Conservation (phyloP, 2,888 invertebrate species). For the Chelonus formosanus region DNA sequence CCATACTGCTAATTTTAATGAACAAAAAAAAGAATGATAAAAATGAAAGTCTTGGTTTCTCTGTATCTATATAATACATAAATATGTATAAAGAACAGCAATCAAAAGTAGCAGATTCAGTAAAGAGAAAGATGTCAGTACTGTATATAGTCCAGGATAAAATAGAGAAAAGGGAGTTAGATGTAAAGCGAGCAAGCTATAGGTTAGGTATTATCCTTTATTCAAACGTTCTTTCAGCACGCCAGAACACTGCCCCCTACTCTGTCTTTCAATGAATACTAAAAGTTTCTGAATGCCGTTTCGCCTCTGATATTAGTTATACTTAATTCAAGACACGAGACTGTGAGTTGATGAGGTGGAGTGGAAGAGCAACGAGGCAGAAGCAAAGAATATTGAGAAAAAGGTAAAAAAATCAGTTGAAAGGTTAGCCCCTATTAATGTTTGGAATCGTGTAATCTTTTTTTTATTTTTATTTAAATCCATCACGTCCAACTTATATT, state of each 20-base stretch:
- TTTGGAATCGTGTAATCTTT: slow-evolving; percentile 31
- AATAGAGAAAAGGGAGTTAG: slow-evolving; percentile 43
- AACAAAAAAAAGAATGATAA: too few species aligned
- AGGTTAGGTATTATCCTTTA: slow-evolving; percentile 50
- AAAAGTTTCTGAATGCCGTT: slow-evolving; percentile 59
- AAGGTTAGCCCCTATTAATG: slow-evolving; percentile 31
- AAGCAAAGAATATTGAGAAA: slow-evolving; percentile 28
- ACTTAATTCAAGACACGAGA: slow-evolving; percentile 61
- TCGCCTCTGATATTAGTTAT: slow-evolving; percentile 61
- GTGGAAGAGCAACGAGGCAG: slow-evolving; percentile 17
- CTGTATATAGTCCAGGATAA: not conserved
- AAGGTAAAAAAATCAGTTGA: slow-evolving; percentile 30
- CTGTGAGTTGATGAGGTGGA: slow-evolving; percentile 49
- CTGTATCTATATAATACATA: too few species aligned
- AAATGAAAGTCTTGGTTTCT: too few species aligned
- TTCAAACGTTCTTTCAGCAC: slow-evolving; percentile 50
- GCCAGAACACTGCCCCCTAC: slow-evolving; percentile 26
- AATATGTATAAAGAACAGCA: not conserved
- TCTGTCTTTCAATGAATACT: slow-evolving; percentile 61
- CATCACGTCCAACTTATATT: slow-evolving; percentile 62
- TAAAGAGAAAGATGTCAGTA: slow-evolving; percentile 14
- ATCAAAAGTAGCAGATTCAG: not conserved
- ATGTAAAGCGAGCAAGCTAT: slow-evolving; percentile 42
- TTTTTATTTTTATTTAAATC: slow-evolving; percentile 56
- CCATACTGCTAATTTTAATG: too few species aligned